phyloP scores from a whole-genome alignment of 2,797 vertebrate genomes.

The Notamacropus eugenii region DNA sequence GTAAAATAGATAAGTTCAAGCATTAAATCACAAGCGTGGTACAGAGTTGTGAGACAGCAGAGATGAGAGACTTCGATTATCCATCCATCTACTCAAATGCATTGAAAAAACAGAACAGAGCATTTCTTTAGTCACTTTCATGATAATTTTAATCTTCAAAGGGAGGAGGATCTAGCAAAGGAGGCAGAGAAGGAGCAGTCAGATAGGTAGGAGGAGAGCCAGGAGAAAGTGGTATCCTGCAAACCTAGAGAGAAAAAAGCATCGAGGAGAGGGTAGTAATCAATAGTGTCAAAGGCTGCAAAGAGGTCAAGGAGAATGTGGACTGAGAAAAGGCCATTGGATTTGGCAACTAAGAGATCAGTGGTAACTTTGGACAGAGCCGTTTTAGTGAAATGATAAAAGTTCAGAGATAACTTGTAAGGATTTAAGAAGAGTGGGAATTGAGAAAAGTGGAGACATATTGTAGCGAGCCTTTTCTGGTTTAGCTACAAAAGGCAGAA shows the following conservation, averaged over 20 bases:
- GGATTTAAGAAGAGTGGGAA: not conserved
- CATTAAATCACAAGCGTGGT: not conserved
- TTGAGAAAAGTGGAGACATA: not conserved
- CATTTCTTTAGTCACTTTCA: not conserved
- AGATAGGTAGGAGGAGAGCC: not conserved
- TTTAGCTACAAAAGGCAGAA: not conserved
- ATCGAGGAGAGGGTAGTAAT: not conserved
- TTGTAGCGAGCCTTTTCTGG: not conserved
- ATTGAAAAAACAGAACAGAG: not conserved
- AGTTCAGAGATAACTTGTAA: not conserved
- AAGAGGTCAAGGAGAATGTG: not conserved
- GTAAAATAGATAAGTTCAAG: not conserved
- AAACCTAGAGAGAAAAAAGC: not conserved
- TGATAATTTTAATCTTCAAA: not conserved
- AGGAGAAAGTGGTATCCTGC: not conserved
- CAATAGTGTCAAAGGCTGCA: not conserved
- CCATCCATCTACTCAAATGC: not conserved
- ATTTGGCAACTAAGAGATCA: too few relatives aligned
- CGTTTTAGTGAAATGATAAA: not conserved
- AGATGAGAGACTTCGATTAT: not conserved
- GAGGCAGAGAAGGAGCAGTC: not conserved
- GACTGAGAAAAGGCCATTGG: too few relatives aligned
- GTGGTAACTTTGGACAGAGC: not conserved
- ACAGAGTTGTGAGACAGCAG: not conserved
- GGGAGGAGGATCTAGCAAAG: not conserved